phyloP scores from a whole-genome alignment of 2,888 invertebrate species.

The Heliconius charithonia region DNA sequence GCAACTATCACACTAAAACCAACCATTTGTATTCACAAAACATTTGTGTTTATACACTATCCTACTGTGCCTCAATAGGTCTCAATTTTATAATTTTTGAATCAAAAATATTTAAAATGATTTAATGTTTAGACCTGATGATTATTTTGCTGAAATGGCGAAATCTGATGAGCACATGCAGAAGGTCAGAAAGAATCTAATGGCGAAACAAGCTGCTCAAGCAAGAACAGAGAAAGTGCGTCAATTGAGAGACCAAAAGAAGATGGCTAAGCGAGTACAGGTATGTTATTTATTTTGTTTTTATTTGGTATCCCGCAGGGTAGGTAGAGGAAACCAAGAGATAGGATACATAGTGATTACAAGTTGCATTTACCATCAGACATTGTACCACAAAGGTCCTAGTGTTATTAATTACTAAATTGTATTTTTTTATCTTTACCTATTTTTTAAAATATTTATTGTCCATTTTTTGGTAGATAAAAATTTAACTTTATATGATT shows the following conservation, averaged over 20 bases:
- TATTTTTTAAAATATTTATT: too few relatives aligned
- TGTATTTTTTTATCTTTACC: too few relatives aligned
- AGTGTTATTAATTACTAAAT: too few relatives aligned
- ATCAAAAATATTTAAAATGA: not conserved
- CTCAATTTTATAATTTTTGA: not conserved
- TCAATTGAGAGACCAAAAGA: conserved; percentile 94
- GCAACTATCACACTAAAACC: not conserved
- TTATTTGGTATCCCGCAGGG: not conserved
- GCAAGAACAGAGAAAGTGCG: conserved; percentile 95
- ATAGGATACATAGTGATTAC: not conserved
- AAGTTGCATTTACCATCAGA: not conserved
- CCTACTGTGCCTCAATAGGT: not conserved
- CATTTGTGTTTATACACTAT: too few relatives aligned
- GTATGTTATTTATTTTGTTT: conserved; percentile 53
- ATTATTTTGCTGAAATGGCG: conserved; percentile 99
- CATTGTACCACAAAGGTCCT: not conserved
- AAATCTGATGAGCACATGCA: conserved; percentile 99
- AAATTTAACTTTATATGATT: too few relatives aligned
- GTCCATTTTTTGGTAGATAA: too few relatives aligned
- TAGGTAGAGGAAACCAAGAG: not conserved
- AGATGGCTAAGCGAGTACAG: conserved; percentile 95
- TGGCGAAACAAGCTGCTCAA: conserved; percentile 92
- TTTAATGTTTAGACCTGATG: conserved; percentile 88
- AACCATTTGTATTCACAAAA: too few relatives aligned
- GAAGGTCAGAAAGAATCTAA: conserved; percentile 92